A percentile compares a stretch with the other conserved stretches of the same genome.
phyloP scores from a whole-genome alignment of 2,113 vertebrate genomes.

The Pollachius pollachius region DNA sequence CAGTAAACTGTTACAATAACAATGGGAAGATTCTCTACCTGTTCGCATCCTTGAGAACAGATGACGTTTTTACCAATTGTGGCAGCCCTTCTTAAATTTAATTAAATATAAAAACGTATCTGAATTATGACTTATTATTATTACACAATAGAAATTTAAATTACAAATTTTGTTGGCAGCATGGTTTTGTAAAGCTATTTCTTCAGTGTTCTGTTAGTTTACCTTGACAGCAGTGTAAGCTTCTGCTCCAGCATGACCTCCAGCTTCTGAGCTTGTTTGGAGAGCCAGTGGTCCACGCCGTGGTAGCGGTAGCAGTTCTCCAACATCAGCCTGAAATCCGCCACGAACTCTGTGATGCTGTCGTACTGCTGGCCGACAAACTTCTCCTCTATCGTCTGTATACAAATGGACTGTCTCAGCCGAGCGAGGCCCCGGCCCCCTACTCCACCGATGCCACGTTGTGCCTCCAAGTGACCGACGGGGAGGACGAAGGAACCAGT shows the following conservation, averaged over 20 bases:
- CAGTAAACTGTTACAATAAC: too few relatives aligned
- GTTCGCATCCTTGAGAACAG: too few relatives aligned
- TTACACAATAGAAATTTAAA: too few relatives aligned
- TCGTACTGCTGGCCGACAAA: constrained; percentile 82
- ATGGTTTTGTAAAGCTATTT: too few relatives aligned
- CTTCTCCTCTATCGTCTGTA: constrained; percentile 88
- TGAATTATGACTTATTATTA: too few relatives aligned
- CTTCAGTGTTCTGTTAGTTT: constrained; percentile 27
- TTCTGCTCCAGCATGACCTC: constrained; percentile 97
- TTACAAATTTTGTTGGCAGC: too few relatives aligned
- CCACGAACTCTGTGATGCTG: constrained; percentile 90
- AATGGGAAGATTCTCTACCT: too few relatives aligned
- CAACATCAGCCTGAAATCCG: constrained; percentile 92
- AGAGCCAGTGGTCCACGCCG: constrained; percentile 96
- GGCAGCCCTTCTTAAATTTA: too few relatives aligned
- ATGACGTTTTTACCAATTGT: too few relatives aligned
- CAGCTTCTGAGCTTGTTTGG: constrained; percentile 93
- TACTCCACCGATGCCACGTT: constrained; percentile 44
- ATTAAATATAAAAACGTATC: too few relatives aligned
- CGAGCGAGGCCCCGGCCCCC: constrained; percentile 37
- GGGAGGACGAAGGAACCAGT: constrained; percentile 83
- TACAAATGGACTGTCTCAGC: constrained; percentile 71
- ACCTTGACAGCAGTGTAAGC: constrained; percentile 90
- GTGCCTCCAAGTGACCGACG: constrained; percentile 52
- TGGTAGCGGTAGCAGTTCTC: constrained; percentile 90